Evolutionary conservation across 2,113 vertebrate genomes (phyloP), one percentile per base, ranked within the genome.

Genomic region (Piprites chloris): DNA sequence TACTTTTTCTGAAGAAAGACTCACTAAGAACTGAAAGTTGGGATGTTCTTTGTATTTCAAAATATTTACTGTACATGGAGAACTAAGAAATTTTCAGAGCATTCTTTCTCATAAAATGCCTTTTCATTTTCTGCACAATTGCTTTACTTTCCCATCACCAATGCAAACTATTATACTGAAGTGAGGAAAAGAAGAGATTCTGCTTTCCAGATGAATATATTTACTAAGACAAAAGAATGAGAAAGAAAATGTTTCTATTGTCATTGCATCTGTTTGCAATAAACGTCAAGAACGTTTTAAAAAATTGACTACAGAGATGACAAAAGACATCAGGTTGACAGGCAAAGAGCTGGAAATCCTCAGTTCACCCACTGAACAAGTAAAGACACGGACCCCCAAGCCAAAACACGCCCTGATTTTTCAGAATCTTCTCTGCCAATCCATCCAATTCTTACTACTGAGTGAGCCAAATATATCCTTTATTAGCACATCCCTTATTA

Each of bases 181-280:
- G 33, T 50, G 24, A 79, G 58, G 24, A 79, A 50, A 86, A 72
- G 52, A 85, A 89, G 53, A 90, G 35, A 87, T 80, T 85, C 65
- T 42, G 9, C 71, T 67, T 93, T 87, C 61, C 68, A 94, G 68
- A 74, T 73, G 84, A 94, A 89, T 80, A 72, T 58, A 91, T 87
- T 87, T 90, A 92, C 90, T 95, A 92, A 96, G 86, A 93, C 71
- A 95, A 92, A 94, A 89, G 86, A 95, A 91, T 6, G 2, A 94
- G 80, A 84, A 83, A 62, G 46, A 95, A 93, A 94, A 92, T 62
- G 52, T 92, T 96, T 76, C 92, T 89, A 95, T 80, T 87, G 79
- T 81, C 83, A 78, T 75, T 93, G 90, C 41, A 94, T 87, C 65
- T 95, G 81, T 90, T 94, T 90, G 84, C 53, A 96, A 90, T 84